Evolutionary conservation across 2,888 invertebrate genomes (phyloP).

Genomic region (Coelinius sp.): DNA sequence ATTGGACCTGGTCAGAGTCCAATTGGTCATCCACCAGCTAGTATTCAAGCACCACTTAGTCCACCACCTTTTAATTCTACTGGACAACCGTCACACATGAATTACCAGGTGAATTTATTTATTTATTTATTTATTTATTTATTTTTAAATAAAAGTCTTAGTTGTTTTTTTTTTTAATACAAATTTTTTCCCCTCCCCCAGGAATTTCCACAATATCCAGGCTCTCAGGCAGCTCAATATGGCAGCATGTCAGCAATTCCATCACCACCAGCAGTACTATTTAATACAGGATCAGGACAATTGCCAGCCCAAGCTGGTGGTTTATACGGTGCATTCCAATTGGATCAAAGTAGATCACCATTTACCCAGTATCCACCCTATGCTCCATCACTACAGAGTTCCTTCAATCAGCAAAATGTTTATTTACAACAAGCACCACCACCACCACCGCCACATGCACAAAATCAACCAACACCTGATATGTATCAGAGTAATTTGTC

Average conservation of each 20-base stretch:
- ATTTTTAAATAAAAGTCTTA: neutral
- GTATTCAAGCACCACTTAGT: conserved; percentile 73
- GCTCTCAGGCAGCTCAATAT: conserved; percentile 75
- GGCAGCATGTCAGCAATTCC: conserved; percentile 88
- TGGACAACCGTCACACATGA: conserved; percentile 74
- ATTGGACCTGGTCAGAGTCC: conserved; percentile 69
- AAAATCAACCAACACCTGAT: conserved; percentile 76
- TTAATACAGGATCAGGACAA: conserved; percentile 81
- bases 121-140: too few relatives aligned
- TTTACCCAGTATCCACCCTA: conserved; percentile 85
- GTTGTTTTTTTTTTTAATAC: neutral
- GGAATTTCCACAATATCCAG: conserved; percentile 68
- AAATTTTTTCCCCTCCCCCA: conserved; percentile 46
- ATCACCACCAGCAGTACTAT: conserved; percentile 86
- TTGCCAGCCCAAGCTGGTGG: conserved; percentile 79
- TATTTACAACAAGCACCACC: conserved; percentile 72
- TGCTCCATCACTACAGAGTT: conserved; percentile 74
- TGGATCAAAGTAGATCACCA: conserved; percentile 83
- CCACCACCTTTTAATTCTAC: conserved; percentile 74
- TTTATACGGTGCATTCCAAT: conserved; percentile 87
- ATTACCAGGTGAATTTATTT: conserved; percentile 77
- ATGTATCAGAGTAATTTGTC: conserved; percentile 78
- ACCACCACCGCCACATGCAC: conserved; percentile 76
- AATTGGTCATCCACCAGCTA: conserved; percentile 76
- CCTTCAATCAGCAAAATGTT: conserved; percentile 73